These are phyloP conservation scores for Paelopatides confundens DNA, from an alignment of 53 echinoderm and acorn worm species.

Conservation along the genomic window DNA sequence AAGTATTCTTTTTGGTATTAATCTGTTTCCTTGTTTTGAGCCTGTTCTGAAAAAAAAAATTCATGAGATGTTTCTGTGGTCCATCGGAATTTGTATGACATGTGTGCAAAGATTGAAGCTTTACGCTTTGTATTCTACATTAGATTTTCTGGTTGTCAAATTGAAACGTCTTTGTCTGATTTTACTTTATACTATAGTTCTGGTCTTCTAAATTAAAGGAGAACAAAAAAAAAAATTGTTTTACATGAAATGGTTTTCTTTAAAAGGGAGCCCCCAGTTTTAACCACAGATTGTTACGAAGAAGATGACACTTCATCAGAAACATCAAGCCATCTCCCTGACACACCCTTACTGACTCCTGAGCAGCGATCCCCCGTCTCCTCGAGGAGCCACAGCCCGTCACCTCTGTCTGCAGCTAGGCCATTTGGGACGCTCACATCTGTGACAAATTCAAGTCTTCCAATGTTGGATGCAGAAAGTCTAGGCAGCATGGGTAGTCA, in stretches of 20 bases:
- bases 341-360: conserved; percentile 87
- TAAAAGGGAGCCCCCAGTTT: conserved; percentile 85
- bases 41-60: too few relatives aligned
- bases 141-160: too few relatives aligned
- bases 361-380: conserved; percentile 82
- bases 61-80: too few relatives aligned
- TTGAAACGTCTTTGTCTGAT: too few relatives aligned
- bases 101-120: too few relatives aligned
- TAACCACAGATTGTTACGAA: conserved; percentile 92
- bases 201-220: too few relatives aligned
- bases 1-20: too few relatives aligned
- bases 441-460: conserved; percentile 78
- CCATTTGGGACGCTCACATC: conserved; percentile 7
- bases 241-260: conserved; percentile 19
- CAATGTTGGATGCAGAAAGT: conserved; percentile 68
- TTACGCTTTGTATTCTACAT: too few relatives aligned
- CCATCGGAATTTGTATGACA: too few relatives aligned
- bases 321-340: conserved; percentile 83
- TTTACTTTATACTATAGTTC: too few relatives aligned
- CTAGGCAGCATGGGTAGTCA: conserved; percentile 56
- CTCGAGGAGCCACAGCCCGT: conserved; percentile 73
- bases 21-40: too few relatives aligned
- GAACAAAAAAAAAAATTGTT: not conserved
- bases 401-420: conserved; percentile 33
- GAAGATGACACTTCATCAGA: conserved; percentile 81